phyloP scores from a whole-genome alignment of 2,888 invertebrate species.

The Leucoptera coffeella region DNA sequence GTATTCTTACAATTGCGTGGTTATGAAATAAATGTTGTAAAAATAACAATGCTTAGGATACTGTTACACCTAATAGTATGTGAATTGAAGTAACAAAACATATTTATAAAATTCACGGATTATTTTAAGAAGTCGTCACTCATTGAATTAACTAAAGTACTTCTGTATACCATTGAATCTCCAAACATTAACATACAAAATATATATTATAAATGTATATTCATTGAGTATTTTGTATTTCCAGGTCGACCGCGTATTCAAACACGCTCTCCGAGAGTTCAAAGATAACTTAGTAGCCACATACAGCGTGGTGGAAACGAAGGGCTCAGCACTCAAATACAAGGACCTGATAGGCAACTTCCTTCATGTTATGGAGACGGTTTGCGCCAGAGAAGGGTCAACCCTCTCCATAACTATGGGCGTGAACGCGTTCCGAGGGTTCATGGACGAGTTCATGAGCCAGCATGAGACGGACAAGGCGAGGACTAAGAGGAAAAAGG shows the following conservation, averaged over 20 bases:
- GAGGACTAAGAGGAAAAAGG: conserved; percentile 72
- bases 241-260: conserved; percentile 88
- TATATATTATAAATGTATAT: too few species aligned
- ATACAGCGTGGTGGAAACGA: conserved; percentile 77
- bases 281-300: conserved; percentile 88
- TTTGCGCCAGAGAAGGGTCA: conserved; percentile 77
- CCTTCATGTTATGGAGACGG: conserved; percentile 81
- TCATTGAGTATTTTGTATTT: too few species aligned
- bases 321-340: conserved; percentile 80
- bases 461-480: conserved; percentile 74
- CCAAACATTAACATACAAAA: too few species aligned
- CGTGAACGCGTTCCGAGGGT: conserved; percentile 91
- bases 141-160: too few species aligned
- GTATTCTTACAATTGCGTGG: too few species aligned
- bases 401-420: conserved; percentile 91
- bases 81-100: too few species aligned
- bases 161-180: too few species aligned
- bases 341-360: conserved; percentile 91
- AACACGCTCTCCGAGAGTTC: conserved; percentile 83
- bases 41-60: too few species aligned
- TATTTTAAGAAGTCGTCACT: too few species aligned
- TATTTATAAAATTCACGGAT: too few species aligned
- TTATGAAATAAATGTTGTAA: too few species aligned
- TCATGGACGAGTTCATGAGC: conserved; percentile 92
- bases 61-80: too few species aligned